phyloP scores from a whole-genome alignment of 2,797 vertebrate genomes.

The Gobio occitaniae region DNA sequence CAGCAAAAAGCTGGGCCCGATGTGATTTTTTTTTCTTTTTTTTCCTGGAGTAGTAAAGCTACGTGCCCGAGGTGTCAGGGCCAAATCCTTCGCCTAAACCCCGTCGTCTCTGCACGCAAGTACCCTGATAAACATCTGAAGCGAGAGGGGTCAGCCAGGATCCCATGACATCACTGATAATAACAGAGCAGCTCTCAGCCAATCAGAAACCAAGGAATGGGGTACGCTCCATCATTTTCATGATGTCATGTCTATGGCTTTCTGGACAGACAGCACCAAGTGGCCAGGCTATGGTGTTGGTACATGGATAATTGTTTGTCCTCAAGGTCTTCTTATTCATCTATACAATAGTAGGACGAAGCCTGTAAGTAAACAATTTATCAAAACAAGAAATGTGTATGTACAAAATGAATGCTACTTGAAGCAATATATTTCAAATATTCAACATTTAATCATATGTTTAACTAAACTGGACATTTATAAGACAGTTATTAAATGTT shows the following conservation, averaged over 20 bases:
- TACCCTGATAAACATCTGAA: slow-evolving; percentile 71
- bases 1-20: slow-evolving; percentile 63
- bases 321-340: slow-evolving; percentile 11
- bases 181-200: slow-evolving; percentile 55
- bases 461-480: neutral
- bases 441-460: neutral
- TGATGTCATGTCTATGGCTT: slow-evolving; percentile 62
- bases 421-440: neutral
- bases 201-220: slow-evolving; percentile 55
- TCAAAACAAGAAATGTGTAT: neutral
- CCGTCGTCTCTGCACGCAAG: slow-evolving; percentile 60
- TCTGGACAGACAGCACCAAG: slow-evolving; percentile 53
- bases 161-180: slow-evolving; percentile 74
- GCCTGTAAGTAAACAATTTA: neutral
- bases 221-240: slow-evolving; percentile 45
- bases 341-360: neutral
- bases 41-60: slow-evolving; percentile 42
- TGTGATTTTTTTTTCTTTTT: slow-evolving; percentile 14
- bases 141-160: slow-evolving; percentile 69
- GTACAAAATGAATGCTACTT: neutral
- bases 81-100: slow-evolving; percentile 63
- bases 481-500: neutral
- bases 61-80: slow-evolving; percentile 60
- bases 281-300: slow-evolving; percentile 32
- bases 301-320: slow-evolving; percentile 33